Evolutionary conservation across 1,140 invertebrate species (phyloP).

Genomic region (Nilaparvata lugens): DNA sequence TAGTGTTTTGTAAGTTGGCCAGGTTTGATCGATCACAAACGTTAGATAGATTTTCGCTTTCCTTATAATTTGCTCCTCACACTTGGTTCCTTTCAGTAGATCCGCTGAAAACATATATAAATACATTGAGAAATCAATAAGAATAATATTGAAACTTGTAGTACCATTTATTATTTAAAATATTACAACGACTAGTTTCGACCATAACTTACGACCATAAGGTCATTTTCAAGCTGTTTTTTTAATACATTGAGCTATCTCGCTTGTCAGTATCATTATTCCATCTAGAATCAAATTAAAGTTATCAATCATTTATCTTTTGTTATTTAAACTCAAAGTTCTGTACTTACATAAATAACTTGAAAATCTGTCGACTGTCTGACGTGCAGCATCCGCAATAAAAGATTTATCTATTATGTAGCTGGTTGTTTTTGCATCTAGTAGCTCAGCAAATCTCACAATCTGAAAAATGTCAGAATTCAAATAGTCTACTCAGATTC

Average conservation of each 20-base stretch:
- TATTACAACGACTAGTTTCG: too few relatives aligned
- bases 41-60: background rate
- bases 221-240: too few relatives aligned
- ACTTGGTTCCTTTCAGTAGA: background rate
- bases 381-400: background rate
- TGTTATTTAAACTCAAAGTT: too few relatives aligned
- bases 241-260: too few relatives aligned
- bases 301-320: too few relatives aligned
- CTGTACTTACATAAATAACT: background rate
- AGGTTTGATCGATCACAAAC: background rate
- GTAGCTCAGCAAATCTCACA: background rate
- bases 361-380: background rate
- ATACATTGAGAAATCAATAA: too few relatives aligned
- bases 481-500: too few relatives aligned
- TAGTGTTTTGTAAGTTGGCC: background rate
- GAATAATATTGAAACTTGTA: too few relatives aligned
- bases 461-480: background rate
- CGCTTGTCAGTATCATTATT: too few relatives aligned
- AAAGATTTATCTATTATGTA: background rate
- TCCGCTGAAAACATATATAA: background rate
- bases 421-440: background rate
- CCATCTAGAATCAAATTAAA: too few relatives aligned
- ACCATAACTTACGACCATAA: too few relatives aligned
- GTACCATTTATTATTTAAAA: too few relatives aligned
- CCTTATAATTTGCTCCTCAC: background rate